Percentiles rank a stretch among this genome's conserved stretches.
Conservation (phyloP, 2,888 invertebrate genomes). For the Masnerella sp. region DNA sequence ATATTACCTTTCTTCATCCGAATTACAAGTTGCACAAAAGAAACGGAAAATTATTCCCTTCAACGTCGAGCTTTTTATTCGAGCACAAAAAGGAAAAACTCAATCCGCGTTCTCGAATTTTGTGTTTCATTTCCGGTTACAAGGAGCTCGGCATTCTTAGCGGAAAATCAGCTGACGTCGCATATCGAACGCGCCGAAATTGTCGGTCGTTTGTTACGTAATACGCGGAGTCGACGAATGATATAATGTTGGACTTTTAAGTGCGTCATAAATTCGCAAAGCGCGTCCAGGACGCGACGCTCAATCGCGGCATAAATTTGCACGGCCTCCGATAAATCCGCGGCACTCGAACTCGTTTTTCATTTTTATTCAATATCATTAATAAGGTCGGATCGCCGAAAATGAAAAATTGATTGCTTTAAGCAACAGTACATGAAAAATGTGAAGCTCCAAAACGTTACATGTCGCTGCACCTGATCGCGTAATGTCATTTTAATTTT, state of each 20-base stretch:
- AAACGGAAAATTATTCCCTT: conserved; percentile 20
- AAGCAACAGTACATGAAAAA: conserved; percentile 14
- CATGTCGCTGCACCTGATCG: conserved; percentile 3
- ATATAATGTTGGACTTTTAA: conserved; percentile 47
- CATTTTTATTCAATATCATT: conserved; percentile 42
- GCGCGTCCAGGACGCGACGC: conserved; percentile 19
- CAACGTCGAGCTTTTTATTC: background rate
- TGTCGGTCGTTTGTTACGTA: conserved; percentile 34
- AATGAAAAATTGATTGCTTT: conserved; percentile 18
- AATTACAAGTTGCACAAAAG: conserved; percentile 26
- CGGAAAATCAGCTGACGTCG: conserved; percentile 37
- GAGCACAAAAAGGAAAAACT: conserved; percentile 3
- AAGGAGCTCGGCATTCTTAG: conserved; percentile 7
- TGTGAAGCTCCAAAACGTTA: conserved; percentile 7
- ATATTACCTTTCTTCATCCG: conserved; percentile 10
- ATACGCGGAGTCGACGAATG: conserved; percentile 28
- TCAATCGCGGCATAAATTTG: conserved; percentile 45
- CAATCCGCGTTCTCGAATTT: conserved; percentile 17
- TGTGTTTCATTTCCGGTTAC: conserved; percentile 29
- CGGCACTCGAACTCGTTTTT: conserved; percentile 13
- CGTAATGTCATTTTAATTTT: background rate
- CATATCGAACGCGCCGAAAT: conserved; percentile 32
- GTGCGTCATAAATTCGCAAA: conserved; percentile 40
- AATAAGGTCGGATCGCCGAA: conserved; percentile 21
- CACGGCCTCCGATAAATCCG: conserved; percentile 33